Evolutionary conservation across 1,140 invertebrate species (phyloP), one percentile per base, ranked within the genome.

Genomic region (Trissolcus basalis): DNA sequence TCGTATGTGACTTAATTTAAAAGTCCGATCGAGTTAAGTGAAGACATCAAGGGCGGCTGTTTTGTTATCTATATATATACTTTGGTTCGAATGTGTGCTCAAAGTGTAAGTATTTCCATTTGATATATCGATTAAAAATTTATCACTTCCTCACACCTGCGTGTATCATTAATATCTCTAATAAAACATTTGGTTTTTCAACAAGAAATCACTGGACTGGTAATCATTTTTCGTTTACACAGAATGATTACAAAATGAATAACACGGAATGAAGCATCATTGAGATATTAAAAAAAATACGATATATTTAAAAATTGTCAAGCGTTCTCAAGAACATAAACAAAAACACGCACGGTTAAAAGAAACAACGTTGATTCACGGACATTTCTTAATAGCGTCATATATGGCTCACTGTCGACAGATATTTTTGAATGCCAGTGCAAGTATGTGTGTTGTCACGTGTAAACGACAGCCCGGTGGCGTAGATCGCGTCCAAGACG

Each of bases 391-490:
- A 70, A 76, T 70, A 70, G 39, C 61, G 32, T 71, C 74, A 36
- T 76, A 76, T 70, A 70, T 67, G 65, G 73, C 56, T 70, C 55
- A 76, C 54, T 39, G 60, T 70, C 47, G 55, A 67, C 67, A 80
- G 74, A 72, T 77, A 77, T 77, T 77, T 77, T 72, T 72, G 68
- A 69, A 77, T 77, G 68, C 55, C 58, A 54, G 44, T 65, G 19
- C 19, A 6, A 1, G 50, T 77, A 51, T 60, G 49, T 59, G 45
- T 12, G 13, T 27, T 41, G 69, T 69, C 75, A 72, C 64, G 75
- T 72, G 75, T 60, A 77, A 77, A 61, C 69, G 68, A 59, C 75
- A 55, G 47, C 35, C 13, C 63, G 48, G 58, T 77, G 68, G 69
- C 75, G 69, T 65, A 39, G 63, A 41, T 35, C 14, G 50, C 33